Evolutionary conservation across 2,888 invertebrate species (phyloP), one percentile per base, ranked within the genome.

Genomic region (Ennomos fuscantarius): DNA sequence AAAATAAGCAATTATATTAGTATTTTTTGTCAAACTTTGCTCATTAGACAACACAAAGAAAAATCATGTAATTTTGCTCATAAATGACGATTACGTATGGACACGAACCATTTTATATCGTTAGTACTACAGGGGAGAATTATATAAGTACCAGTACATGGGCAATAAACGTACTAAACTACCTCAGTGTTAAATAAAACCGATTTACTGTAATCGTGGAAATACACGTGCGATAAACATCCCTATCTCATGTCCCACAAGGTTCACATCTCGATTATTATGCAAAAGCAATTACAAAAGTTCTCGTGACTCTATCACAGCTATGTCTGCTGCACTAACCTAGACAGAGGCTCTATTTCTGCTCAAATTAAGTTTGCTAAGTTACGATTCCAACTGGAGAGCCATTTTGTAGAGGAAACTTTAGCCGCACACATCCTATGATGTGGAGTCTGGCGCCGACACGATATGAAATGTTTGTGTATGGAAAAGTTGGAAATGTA

Each of bases 321-420:
- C 11, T 32, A 36, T 34, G 46, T 56, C 50, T 51, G 46, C 51
- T 42, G 45, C 35, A 41, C 56, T 47, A 42, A 8, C 37, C 13
- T 37, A 48, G 42, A 49, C 48, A 36, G 48, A 54, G 50, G 45
- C 58, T 49, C 43, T 52, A 57, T 57, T 48, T 43, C 57, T 49
- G 49, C 31, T 35, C 45, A 41, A 53, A 59, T 59, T 53, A 49
- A 58, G 58, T 58, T 58, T 58, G 40, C 58, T 49, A 58, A 58
- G 44, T 58, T 58, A 55, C 60, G 36, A 52, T 37, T 52, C 55
- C 51, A 51, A 55, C 40, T 47, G 15, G 56, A 37, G 58, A 49
- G 37, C 58, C 53, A 46, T 57, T 57, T 57, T 24, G 50, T 50
- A 50, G 50, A 56, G 31, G 8, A 39, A 52, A 56, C 47, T 57